These are phyloP conservation scores for Drosophila pegasa DNA, from an alignment of 2,888 invertebrate species.

Conservation along the genomic window DNA sequence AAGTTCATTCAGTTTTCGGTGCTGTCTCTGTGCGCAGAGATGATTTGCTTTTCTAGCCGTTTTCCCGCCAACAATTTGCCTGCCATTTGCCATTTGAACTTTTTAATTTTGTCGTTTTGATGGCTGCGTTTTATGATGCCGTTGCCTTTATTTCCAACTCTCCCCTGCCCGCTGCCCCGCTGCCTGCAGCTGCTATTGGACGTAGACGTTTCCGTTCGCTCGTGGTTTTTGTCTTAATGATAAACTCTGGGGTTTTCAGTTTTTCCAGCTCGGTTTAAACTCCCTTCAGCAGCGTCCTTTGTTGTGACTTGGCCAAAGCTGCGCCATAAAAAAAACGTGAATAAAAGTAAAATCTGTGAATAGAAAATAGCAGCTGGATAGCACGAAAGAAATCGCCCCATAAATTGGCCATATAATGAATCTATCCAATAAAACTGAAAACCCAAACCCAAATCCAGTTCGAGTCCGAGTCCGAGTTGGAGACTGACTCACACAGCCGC, in stretches of 20 bases:
- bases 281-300: constrained; percentile 58
- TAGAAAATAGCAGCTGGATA: constrained; percentile 56
- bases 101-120: constrained; percentile 78
- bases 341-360: constrained; percentile 57
- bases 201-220: constrained; percentile 64
- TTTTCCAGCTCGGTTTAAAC: constrained; percentile 31
- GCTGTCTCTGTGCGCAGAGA: neutral
- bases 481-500: constrained; percentile 8
- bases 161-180: neutral
- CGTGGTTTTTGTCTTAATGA: constrained; percentile 71
- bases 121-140: constrained; percentile 78
- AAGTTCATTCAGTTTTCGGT: constrained; percentile 44
- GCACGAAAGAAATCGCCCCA: constrained; percentile 43
- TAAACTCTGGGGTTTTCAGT: constrained; percentile 59
- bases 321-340: constrained; percentile 54
- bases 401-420: constrained; percentile 62
- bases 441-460: constrained; percentile 20
- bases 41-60: constrained; percentile 42
- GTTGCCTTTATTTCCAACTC: constrained; percentile 61
- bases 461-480: constrained; percentile 5
- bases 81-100: constrained; percentile 76
- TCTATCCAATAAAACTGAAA: constrained; percentile 56
- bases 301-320: constrained; percentile 55
- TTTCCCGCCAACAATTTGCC: constrained; percentile 68
- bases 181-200: constrained; percentile 30